These are phyloP conservation scores for Bombyx huttoni DNA, from an alignment of 2,888 invertebrate species.

Conservation along the genomic window DNA sequence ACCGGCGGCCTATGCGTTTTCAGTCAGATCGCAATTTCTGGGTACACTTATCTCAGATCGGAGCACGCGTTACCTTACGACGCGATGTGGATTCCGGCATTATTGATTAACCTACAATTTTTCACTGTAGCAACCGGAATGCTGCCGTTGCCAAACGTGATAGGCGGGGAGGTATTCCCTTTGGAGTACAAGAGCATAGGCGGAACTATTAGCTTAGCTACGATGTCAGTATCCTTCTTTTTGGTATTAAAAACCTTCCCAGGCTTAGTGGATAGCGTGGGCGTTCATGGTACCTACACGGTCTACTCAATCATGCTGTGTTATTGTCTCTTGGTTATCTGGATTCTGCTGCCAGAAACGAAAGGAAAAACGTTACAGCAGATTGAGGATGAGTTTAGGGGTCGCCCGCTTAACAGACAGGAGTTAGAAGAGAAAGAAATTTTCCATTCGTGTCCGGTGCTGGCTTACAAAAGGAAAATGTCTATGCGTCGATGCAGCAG, in stretches of 20 bases:
- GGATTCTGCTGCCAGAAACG: slow-evolving; percentile 75
- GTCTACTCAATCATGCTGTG: slow-evolving; percentile 66
- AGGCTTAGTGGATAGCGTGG: slow-evolving; percentile 49
- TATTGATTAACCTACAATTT: slow-evolving; percentile 65
- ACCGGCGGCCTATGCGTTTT: slow-evolving; percentile 69
- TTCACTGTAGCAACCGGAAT: slow-evolving; percentile 70
- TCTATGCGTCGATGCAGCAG: slow-evolving; percentile 24
- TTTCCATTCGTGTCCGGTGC: slow-evolving; percentile 21
- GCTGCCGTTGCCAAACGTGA: slow-evolving; percentile 76
- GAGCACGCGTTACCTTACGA: slow-evolving; percentile 22
- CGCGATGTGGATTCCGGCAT: slow-evolving; percentile 46
- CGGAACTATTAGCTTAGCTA: slow-evolving; percentile 70
- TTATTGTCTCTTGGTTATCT: slow-evolving; percentile 60
- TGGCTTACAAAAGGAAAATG: slow-evolving; percentile 23
- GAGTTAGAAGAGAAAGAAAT: slow-evolving; percentile 21
- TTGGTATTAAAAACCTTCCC: slow-evolving; percentile 74
- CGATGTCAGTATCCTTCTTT: slow-evolving; percentile 71
- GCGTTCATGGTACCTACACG: slow-evolving; percentile 68
- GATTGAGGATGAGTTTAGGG: slow-evolving; percentile 72
- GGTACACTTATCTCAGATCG: slow-evolving; percentile 34
- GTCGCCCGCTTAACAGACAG: slow-evolving; percentile 15
- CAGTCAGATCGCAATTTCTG: slow-evolving; percentile 65
- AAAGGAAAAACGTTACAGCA: slow-evolving; percentile 74
- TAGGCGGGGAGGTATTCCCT: slow-evolving; percentile 79
- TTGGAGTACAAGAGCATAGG: slow-evolving; percentile 72